Evolutionary conservation across 2,797 vertebrate species (phyloP).

Genomic region (Rhabdophis nuchalis): DNA sequence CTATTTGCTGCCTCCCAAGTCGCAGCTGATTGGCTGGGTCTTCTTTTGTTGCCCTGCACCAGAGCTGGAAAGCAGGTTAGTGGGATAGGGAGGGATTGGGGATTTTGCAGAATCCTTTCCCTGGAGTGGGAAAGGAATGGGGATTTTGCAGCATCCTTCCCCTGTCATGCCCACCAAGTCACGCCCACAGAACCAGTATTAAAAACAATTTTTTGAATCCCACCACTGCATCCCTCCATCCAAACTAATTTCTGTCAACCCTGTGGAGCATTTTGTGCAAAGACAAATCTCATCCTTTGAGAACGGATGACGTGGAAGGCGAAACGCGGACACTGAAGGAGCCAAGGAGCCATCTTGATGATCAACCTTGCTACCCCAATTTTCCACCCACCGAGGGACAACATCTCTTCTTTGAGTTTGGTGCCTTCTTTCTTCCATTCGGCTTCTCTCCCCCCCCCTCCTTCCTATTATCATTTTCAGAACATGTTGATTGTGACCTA

Average conservation of each 20-base stretch:
- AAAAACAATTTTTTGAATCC: no score
- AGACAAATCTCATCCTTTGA: neutral
- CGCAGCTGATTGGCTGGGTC: no score
- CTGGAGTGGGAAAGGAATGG: no score
- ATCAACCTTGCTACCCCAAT: neutral
- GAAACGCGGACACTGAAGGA: neutral
- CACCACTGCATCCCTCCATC: neutral
- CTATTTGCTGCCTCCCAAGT: no score
- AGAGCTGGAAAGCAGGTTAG: no score
- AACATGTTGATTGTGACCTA: constrained; percentile 21
- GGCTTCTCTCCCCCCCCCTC: accelerated
- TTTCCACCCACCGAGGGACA: neutral
- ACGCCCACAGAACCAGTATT: no score
- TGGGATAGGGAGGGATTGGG: no score
- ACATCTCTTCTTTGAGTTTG: neutral
- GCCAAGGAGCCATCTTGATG: neutral
- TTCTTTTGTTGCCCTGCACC: no score
- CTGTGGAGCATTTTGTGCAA: neutral
- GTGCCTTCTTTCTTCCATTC: neutral
- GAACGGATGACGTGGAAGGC: neutral
- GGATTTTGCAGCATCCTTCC: no score
- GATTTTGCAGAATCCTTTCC: no score
- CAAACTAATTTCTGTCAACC: neutral
- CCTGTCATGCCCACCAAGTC: no score
- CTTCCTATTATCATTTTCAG: neutral